phyloP scores from a whole-genome alignment of 2,888 invertebrate genomes.

The Scaptomyza cyrtandrae region DNA sequence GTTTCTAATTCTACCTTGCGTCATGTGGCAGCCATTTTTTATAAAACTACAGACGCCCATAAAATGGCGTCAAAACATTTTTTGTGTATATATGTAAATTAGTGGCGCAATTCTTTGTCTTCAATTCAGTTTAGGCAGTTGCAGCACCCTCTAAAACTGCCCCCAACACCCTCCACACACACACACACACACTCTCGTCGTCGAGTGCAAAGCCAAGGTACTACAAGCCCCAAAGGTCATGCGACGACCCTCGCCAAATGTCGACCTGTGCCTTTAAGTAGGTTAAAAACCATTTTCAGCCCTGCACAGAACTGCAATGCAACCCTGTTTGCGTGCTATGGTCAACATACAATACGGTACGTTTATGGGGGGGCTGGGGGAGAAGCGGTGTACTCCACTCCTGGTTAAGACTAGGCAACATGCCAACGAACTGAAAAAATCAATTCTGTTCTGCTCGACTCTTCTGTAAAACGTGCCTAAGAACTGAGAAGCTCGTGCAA shows the following conservation, averaged over 20 bases:
- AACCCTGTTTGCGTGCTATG: slow-evolving; percentile 51
- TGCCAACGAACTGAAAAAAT: slow-evolving; percentile 80
- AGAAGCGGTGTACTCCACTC: too few relatives aligned
- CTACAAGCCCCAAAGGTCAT: slow-evolving; percentile 71
- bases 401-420: slow-evolving; percentile 60
- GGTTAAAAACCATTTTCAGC: slow-evolving; percentile 73
- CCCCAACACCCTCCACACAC: neutral
- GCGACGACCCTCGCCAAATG: slow-evolving; percentile 75
- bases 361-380: neutral
- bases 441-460: slow-evolving; percentile 50
- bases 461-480: slow-evolving; percentile 67
- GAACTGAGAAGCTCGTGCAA: slow-evolving; percentile 76
- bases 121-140: slow-evolving; percentile 25
- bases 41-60: slow-evolving; percentile 29
- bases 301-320: slow-evolving; percentile 39
- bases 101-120: slow-evolving; percentile 36
- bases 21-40: slow-evolving; percentile 44
- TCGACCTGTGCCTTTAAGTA: slow-evolving; percentile 73
- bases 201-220: slow-evolving; percentile 36
- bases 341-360: slow-evolving; percentile 29
- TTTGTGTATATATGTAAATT: slow-evolving; percentile 48
- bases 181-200: neutral
- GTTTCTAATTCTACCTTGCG: neutral
- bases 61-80: slow-evolving; percentile 41
- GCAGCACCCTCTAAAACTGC: slow-evolving; percentile 10